Percentiles rank a stretch among this genome's conserved stretches.
phyloP scores from a whole-genome alignment of 1,140 invertebrate genomes.

The Harlomillsia oculata region DNA sequence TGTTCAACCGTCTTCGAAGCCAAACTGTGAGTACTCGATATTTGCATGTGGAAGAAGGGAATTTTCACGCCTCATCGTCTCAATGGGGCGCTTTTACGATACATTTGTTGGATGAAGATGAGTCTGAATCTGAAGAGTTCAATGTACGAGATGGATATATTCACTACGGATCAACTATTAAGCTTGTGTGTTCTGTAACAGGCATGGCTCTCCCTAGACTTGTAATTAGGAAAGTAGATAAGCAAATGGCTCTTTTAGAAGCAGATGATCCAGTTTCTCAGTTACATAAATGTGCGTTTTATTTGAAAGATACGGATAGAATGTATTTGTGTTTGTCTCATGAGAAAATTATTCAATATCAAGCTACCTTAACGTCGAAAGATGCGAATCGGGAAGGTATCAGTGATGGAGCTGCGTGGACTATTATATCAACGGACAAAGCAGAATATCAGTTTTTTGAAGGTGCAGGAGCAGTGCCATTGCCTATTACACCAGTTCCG shows the following conservation, averaged over 20 bases:
- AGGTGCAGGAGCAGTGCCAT: constrained; percentile 52
- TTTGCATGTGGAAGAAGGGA: constrained; percentile 57
- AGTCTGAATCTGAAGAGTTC: constrained; percentile 54
- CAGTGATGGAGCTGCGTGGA: constrained; percentile 62
- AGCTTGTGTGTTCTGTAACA: constrained; percentile 59
- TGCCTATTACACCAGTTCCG: constrained; percentile 56
- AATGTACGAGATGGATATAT: constrained; percentile 58
- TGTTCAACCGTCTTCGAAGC: constrained; percentile 60
- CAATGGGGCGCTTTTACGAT: constrained; percentile 65
- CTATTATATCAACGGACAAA: constrained; percentile 62
- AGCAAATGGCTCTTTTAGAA: constrained; percentile 56
- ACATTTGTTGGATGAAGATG: constrained; percentile 54
- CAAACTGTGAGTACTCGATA: constrained; percentile 61
- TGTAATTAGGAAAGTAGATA: constrained; percentile 57
- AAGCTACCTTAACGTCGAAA: constrained; percentile 54
- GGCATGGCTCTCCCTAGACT: constrained; percentile 57
- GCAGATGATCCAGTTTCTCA: constrained; percentile 61
- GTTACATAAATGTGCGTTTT: constrained; percentile 63
- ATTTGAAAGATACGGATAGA: constrained; percentile 59
- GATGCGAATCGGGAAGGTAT: constrained; percentile 57
- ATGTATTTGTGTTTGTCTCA: constrained; percentile 61
- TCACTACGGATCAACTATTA: constrained; percentile 59
- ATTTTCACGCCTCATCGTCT: constrained; percentile 58
- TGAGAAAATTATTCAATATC: constrained; percentile 60
- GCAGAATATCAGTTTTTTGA: constrained; percentile 62